Conservation (phyloP, 2,888 invertebrate species). For the Drosophila lacicola region DNA sequence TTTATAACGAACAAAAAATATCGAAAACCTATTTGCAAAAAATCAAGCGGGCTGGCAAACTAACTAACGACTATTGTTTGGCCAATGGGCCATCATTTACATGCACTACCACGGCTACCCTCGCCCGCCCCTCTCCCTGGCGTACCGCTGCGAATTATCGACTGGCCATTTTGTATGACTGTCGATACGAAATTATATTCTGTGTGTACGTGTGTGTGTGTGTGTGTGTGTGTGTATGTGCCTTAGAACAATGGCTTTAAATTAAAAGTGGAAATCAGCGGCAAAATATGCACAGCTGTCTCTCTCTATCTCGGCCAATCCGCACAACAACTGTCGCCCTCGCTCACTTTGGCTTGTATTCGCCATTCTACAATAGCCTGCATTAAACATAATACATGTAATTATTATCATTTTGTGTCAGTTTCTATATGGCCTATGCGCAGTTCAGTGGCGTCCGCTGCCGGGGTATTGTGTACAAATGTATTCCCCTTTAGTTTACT, state of each 20-base stretch:
- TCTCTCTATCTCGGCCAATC: neutral
- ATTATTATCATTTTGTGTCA: conserved; percentile 78
- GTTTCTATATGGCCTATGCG: conserved; percentile 43
- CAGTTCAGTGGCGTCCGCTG: conserved; percentile 39
- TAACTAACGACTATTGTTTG: conserved; percentile 75
- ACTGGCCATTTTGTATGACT: conserved; percentile 39
- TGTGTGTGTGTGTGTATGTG: conserved; percentile 15
- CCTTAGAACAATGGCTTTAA: conserved; percentile 77
- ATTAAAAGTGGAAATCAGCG: conserved; percentile 76
- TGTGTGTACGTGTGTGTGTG: conserved; percentile 14
- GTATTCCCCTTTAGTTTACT: neutral
- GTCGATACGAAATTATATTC: conserved; percentile 47
- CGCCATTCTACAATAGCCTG: conserved; percentile 42
- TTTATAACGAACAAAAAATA: neutral
- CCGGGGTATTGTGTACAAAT: neutral
- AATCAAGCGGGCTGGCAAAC: conserved; percentile 56
- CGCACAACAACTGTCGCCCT: neutral
- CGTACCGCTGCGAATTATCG: conserved; percentile 40
- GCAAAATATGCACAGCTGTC: conserved; percentile 47
- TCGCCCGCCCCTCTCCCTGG: neutral
- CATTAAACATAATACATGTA: conserved; percentile 76
- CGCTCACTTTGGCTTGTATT: neutral
- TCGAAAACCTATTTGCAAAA: conserved; percentile 22
- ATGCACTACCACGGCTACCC: conserved; percentile 32
- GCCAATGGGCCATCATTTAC: conserved; percentile 56